Evolutionary conservation across 2,888 invertebrate species (phyloP).

Genomic region (Scelioninae gen. 2): DNA sequence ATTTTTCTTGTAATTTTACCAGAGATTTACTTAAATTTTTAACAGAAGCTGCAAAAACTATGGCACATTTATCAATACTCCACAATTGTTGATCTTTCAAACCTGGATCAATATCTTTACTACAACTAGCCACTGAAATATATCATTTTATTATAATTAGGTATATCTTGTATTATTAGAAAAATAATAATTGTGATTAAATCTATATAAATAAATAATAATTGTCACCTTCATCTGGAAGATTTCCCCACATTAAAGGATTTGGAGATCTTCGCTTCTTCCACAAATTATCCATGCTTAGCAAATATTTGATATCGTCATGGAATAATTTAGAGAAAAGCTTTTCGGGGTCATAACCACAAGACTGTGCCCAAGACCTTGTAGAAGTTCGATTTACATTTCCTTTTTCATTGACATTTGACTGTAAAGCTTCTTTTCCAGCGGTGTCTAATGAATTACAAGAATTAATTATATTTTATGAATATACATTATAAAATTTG

Average conservation of each 20-base stretch:
- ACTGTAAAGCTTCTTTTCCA: constrained; percentile 78
- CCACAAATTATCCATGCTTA: constrained; percentile 97
- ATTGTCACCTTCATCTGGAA: constrained; percentile 75
- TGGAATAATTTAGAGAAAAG: constrained; percentile 95
- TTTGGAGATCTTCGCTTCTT: constrained; percentile 90
- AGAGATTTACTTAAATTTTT: constrained; percentile 80
- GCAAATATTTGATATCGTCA: constrained; percentile 95
- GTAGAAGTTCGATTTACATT: constrained; percentile 82
- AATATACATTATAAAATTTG: not conserved
- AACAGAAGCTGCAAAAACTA: constrained; percentile 83
- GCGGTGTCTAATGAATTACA: constrained; percentile 73
- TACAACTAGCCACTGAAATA: constrained; percentile 76
- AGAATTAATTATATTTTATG: not conserved
- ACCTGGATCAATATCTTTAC: constrained; percentile 76
- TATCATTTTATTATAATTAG: too few relatives aligned
- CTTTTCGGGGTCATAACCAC: constrained; percentile 88
- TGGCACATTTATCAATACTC: constrained; percentile 85
- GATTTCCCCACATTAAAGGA: constrained; percentile 84
- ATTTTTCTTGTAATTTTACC: constrained; percentile 74
- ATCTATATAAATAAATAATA: constrained; percentile 16
- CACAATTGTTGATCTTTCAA: constrained; percentile 87
- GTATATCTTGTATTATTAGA: too few relatives aligned
- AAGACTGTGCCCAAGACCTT: constrained; percentile 90
- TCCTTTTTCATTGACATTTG: constrained; percentile 77
- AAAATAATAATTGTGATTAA: not conserved